Evolutionary conservation across 2,797 vertebrate genomes (phyloP).

Genomic region (Leptodactylus fallax): DNA sequence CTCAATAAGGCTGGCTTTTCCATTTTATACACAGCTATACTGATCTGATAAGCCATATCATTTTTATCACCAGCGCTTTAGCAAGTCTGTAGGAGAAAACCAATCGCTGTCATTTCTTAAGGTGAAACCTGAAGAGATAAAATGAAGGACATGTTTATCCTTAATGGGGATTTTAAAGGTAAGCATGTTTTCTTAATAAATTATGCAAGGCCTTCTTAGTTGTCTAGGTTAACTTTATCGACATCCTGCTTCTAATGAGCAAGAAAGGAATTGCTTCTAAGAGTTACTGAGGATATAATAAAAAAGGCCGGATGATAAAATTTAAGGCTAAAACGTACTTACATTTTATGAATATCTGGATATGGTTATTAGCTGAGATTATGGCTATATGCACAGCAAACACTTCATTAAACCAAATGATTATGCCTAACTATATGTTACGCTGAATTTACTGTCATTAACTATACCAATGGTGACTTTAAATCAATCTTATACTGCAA

Average conservation of each 20-base stretch:
- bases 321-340: constrained; percentile 28
- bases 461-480: background rate
- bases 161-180: constrained; percentile 36
- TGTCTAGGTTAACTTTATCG: constrained; percentile 37
- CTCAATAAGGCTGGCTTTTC: background rate
- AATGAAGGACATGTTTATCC: constrained; percentile 37
- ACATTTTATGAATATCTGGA: constrained; percentile 42
- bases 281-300: constrained; percentile 43
- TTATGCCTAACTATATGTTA: constrained; percentile 38
- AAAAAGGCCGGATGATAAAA: constrained; percentile 27
- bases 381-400: constrained; percentile 14
- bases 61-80: background rate
- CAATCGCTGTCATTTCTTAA: background rate
- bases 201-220: constrained; percentile 25
- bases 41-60: background rate
- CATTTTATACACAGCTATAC: background rate
- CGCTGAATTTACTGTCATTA: constrained; percentile 26
- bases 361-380: constrained; percentile 46
- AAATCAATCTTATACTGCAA: background rate
- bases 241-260: constrained; percentile 41
- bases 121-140: constrained; percentile 6
- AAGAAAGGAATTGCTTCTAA: constrained; percentile 38
- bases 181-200: constrained; percentile 33
- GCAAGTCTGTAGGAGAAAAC: background rate
- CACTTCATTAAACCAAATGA: constrained; percentile 39